Conservation (phyloP, 2,888 invertebrate genomes). For the Lasioglossum zephyrum region DNA sequence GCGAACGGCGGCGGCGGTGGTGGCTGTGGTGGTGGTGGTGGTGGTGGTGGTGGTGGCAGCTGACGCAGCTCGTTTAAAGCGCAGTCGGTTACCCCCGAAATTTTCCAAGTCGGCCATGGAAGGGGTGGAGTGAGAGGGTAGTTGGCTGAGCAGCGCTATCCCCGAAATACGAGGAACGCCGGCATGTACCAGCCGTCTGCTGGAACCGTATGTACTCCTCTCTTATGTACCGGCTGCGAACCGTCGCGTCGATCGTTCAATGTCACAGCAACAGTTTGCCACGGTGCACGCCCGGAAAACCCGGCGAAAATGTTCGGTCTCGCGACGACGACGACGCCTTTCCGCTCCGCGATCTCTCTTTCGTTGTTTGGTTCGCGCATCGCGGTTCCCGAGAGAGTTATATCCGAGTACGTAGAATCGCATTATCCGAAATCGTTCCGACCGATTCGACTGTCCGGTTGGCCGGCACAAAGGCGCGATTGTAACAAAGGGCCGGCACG, state of each 20-base stretch:
- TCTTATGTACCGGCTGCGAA: slow-evolving; percentile 32
- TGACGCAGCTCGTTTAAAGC: slow-evolving; percentile 61
- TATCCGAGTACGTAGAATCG: background rate
- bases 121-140: slow-evolving; percentile 32
- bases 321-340: background rate
- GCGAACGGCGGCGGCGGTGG: slow-evolving; percentile 35
- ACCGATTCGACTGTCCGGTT: slow-evolving; percentile 20
- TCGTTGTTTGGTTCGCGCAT: background rate
- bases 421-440: slow-evolving; percentile 30
- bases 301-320: slow-evolving; percentile 27
- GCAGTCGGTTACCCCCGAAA: slow-evolving; percentile 69
- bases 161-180: slow-evolving; percentile 45
- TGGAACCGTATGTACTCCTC: slow-evolving; percentile 28
- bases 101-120: slow-evolving; percentile 67
- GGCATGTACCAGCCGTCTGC: slow-evolving; percentile 29
- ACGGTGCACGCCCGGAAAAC: slow-evolving; percentile 37
- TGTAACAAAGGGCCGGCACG: slow-evolving; percentile 4
- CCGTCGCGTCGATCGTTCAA: slow-evolving; percentile 59
- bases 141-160: slow-evolving; percentile 46
- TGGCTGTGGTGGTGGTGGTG: background rate
- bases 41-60: slow-evolving; percentile 47
- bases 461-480: slow-evolving; percentile 27
- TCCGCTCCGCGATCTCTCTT: background rate
- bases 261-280: slow-evolving; percentile 69
- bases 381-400: background rate